Evolutionary conservation across 2,113 vertebrate species (phyloP).

Genomic region (Limnothrissa miodon): DNA sequence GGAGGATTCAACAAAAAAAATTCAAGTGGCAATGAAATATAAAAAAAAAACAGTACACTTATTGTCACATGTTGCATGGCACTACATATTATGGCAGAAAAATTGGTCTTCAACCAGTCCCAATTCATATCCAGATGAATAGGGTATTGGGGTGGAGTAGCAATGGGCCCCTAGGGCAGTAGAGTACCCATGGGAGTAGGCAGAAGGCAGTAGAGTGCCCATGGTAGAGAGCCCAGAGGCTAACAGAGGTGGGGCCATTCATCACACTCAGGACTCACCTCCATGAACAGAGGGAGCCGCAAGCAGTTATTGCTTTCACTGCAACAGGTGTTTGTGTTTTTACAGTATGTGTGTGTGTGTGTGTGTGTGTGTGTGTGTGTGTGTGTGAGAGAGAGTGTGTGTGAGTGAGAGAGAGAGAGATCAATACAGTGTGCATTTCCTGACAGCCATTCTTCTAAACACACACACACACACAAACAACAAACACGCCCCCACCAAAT

Average conservation of each 20-base stretch:
- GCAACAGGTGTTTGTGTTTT: no score
- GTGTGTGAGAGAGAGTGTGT: not conserved
- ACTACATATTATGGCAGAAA: not conserved
- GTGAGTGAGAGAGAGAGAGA: not conserved
- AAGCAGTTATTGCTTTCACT: not conserved
- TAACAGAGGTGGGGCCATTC: not conserved
- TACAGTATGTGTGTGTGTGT: no score
- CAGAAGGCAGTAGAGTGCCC: no score
- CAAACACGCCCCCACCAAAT: no score
- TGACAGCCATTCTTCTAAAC: no score
- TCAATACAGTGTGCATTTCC: no score
- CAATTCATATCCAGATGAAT: not conserved
- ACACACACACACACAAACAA: not conserved
- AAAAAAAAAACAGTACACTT: not conserved
- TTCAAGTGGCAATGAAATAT: not conserved
- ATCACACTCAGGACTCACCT: not conserved
- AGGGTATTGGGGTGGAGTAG: not conserved
- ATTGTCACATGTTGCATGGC: not conserved
- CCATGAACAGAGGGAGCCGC: not conserved
- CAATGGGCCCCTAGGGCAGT: no score
- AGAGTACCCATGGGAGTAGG: no score
- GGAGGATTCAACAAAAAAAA: not conserved
- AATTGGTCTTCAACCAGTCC: not conserved
- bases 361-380: no score
- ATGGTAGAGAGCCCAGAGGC: not conserved